phyloP scores from a whole-genome alignment of 2,888 invertebrate species.

The Xestia rhomboidea region DNA sequence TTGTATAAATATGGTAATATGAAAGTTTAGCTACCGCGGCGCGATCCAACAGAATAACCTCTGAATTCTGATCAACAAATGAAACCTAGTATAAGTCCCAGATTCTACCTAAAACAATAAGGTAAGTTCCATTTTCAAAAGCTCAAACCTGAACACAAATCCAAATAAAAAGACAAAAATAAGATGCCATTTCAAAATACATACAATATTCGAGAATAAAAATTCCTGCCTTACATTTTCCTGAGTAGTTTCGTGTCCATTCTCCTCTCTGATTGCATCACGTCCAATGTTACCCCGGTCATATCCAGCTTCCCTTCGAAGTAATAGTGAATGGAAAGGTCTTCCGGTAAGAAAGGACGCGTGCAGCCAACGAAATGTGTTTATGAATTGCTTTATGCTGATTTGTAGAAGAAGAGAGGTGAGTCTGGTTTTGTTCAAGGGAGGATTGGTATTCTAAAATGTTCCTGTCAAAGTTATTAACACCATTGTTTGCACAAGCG shows the following conservation, averaged over 20 bases:
- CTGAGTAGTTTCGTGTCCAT: constrained; percentile 53
- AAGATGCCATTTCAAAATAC: constrained; percentile 38
- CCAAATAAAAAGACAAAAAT: constrained; percentile 28
- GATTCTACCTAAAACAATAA: background rate
- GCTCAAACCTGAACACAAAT: background rate
- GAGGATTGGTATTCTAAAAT: background rate
- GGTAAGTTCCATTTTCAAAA: background rate
- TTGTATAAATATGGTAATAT: background rate
- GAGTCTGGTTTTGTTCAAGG: background rate
- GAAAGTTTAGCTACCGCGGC: background rate
- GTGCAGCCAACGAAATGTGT: constrained; percentile 46
- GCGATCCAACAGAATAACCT: background rate
- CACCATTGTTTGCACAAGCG: background rate
- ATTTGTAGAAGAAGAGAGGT: constrained; percentile 15
- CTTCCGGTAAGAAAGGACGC: constrained; percentile 59
- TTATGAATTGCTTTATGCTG: constrained; percentile 49
- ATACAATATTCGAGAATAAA: constrained; percentile 47
- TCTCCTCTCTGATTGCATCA: constrained; percentile 64
- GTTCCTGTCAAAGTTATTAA: background rate
- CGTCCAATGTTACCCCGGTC: constrained; percentile 60
- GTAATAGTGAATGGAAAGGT: constrained; percentile 62
- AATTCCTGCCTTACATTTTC: constrained; percentile 42
- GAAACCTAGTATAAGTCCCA: background rate
- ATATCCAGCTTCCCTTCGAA: constrained; percentile 63
- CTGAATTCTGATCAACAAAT: background rate